These are phyloP conservation scores for Drosophila greeni DNA, from an alignment of 2,888 invertebrate species.

Conservation along the genomic window DNA sequence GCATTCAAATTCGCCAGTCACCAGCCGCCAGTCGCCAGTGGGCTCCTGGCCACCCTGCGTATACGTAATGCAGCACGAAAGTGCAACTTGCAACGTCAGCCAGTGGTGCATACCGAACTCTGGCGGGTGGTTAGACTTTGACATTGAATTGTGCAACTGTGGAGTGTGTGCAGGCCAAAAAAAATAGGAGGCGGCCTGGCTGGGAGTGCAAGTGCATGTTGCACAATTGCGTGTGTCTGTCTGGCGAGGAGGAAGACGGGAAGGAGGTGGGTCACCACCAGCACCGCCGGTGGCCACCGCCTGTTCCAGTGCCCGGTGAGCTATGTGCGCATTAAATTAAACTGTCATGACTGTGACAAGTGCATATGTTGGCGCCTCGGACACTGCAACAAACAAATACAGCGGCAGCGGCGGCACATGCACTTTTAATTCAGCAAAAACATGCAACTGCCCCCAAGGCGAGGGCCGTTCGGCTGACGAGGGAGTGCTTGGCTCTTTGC, in stretches of 20 bases:
- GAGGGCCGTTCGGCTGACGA: constrained; percentile 2
- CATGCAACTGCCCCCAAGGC: constrained; percentile 60
- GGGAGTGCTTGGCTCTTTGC: constrained; percentile 21
- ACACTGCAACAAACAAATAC: constrained; percentile 37
- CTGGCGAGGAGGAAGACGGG: constrained; percentile 11
- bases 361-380: constrained; percentile 71
- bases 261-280: constrained; percentile 8
- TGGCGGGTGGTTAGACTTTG: constrained; percentile 55
- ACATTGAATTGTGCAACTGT: constrained; percentile 62
- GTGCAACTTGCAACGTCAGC: constrained; percentile 23
- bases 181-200: constrained; percentile 10
- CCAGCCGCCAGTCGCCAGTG: constrained; percentile 13
- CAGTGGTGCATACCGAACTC: constrained; percentile 13
- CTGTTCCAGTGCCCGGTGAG: constrained; percentile 55
- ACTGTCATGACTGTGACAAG: constrained; percentile 74
- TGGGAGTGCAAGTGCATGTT: constrained; percentile 64
- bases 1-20: constrained; percentile 61
- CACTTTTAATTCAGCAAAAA: constrained; percentile 69
- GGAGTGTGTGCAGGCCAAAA: constrained; percentile 31
- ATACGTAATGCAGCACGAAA: constrained; percentile 66
- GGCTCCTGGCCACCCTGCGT: constrained; percentile 53
- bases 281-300: constrained; percentile 31
- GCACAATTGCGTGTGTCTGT: constrained; percentile 69
- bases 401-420: constrained; percentile 29
- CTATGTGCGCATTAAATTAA: constrained; percentile 74